Evolutionary conservation across 2,888 invertebrate species (phyloP), one percentile per base, ranked within the genome.

Genomic region (Cremastobaeus sp.): DNA sequence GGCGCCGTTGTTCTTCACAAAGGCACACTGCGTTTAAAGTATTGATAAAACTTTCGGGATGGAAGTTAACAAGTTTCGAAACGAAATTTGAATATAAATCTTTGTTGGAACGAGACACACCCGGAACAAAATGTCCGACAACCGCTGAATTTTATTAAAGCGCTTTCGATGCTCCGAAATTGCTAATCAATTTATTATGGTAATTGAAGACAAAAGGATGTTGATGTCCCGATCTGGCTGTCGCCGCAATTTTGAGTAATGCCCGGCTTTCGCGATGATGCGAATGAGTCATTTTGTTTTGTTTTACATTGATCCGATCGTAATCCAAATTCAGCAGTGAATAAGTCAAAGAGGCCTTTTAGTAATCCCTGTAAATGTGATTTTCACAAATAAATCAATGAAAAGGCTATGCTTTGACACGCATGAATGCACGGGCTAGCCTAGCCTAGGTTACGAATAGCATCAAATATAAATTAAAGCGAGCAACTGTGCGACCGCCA

Each of bases 381-480:
- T 32, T 55, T 66, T 37, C 20, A 48, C 55, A 39, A 35, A 32
- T 55, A 37, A 32, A 66, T 48, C 21, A 41, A 54, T 32, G 30
- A 14, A 37, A 39, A 50, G 48, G 4, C 21, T 32, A 18, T 30
- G 52, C 47, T 11, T 14, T 32, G 34, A 14, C 55, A 70, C 54
- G 62, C 70, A 62, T 37, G 64, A 71, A 17, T 43, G 66, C 52
- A 45, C 66, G 59, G 59, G 55, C 47, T 60, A 54, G 55, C 43
- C 65, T 18, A 57, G 65, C 43, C 25, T 55, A 34, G 45, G 21
- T 37, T 12, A 37, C 21, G 52, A 48, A 71, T 71, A 71, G 77
- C 83, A 82, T 82, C 77, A 80, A 81, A 78, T 81, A 80, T 81
- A 82, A 82, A 82, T 82, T 82, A 81, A 82, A 82, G 78, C 78